Evolutionary conservation across 2,888 invertebrate species (phyloP), one percentile per base, ranked within the genome.

Genomic region (Harpagoxenus sublaevis): DNA sequence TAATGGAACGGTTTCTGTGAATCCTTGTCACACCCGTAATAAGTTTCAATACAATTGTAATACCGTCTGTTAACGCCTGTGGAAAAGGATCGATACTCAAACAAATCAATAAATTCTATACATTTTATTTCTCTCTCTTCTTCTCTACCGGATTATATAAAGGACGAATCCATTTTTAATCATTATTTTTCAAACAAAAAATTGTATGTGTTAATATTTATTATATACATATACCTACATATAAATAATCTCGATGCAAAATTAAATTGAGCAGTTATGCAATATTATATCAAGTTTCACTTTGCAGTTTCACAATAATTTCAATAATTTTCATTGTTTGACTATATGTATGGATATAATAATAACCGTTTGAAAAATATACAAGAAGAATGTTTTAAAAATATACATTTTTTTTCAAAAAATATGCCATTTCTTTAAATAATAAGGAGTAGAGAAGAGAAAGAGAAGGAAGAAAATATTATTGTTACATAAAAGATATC

Each of bases 1-100:
- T 70, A 60, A 57, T 57, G 66, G 60, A 81, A 78, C 60, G 73
- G 84, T 73, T 84, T 31, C 60, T 57, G 62, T 74, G 68, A 78
- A 86, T 87, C 68, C 87, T 89, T 83, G 89, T 87, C 89, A 85
- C 51, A 85, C 51, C 18, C 68, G 12, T 23, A 65, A 39, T 53
- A 75, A 75, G 75, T 79, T 48, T 71, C 48, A 71, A 60, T 62
- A 79, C 73, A 71, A 79, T 73, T 45, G 60, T 48, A 79, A 60
- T 28, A 10, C 55, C 12, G 18, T 23, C 23, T 18, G 23, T 71
- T 51, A 48, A 57, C 23, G 78, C 31, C 23, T 23, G 12, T 23
- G 6, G 42, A 60, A 60, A 60, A 73, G 48, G 12, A 71, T 62
- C 48, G 3, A 79, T 71, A 60, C 18, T 12, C 45, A 28, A 15